These are phyloP conservation scores for Sitta europaea DNA, from an alignment of 2,113 vertebrate species.

Conservation along the genomic window DNA sequence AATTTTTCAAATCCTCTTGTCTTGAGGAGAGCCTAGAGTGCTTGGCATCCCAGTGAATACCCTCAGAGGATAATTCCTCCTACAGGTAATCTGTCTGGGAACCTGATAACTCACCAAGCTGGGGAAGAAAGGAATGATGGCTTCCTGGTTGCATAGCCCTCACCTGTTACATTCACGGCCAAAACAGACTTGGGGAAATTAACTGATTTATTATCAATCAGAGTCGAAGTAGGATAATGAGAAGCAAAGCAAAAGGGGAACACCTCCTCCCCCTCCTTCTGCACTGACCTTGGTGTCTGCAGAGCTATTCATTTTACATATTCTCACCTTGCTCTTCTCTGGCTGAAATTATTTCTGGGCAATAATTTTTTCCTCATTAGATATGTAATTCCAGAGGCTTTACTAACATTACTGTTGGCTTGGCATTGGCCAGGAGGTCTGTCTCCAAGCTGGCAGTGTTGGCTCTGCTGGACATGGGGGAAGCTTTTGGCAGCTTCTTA, in stretches of 20 bases:
- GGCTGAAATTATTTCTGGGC: not conserved
- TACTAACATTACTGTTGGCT: not conserved
- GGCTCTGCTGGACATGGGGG: not conserved
- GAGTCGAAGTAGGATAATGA: not conserved
- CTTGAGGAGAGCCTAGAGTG: not conserved
- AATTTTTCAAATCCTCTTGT: not conserved
- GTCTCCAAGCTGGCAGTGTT: not conserved
- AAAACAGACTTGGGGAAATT: not conserved
- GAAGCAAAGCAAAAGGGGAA: not conserved
- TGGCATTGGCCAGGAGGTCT: not conserved
- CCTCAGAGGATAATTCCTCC: not conserved
- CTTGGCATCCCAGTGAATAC: not conserved
- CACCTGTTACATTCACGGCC: rapidly evolving
- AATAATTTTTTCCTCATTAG: not conserved
- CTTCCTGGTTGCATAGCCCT: not conserved
- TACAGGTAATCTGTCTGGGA: not conserved
- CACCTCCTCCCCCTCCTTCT: not conserved
- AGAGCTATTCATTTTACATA: not conserved
- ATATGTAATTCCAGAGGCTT: not conserved
- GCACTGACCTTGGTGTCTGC: not conserved
- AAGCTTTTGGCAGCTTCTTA: not conserved
- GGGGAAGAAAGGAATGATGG: not conserved
- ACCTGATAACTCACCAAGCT: not conserved
- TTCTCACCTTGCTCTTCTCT: not conserved
- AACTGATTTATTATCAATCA: not conserved